Percentiles rank a stretch among this genome's conserved stretches.
These are phyloP conservation scores for Damaliscus lunatus DNA, from an alignment of 2,113 vertebrate species.

Conservation along the genomic window DNA sequence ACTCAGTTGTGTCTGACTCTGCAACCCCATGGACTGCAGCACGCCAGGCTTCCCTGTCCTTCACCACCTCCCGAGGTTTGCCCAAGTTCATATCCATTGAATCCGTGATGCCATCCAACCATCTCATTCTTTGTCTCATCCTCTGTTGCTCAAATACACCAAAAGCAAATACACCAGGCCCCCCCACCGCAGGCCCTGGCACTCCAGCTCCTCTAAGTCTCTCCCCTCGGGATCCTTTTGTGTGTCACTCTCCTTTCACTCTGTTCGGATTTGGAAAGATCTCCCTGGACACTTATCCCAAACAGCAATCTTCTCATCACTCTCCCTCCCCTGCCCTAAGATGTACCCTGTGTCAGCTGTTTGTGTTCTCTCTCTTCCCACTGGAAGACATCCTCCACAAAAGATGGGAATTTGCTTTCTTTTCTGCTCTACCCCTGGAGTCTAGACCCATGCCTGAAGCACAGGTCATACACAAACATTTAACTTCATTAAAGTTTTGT, in stretches of 20 bases:
- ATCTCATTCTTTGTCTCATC: not conserved
- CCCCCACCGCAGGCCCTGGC: not conserved
- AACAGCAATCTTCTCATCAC: not conserved
- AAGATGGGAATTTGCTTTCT: not conserved
- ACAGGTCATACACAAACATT: not conserved
- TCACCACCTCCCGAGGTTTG: not conserved
- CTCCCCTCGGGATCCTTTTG: not conserved
- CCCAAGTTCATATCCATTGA: not conserved
- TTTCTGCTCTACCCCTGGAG: not conserved
- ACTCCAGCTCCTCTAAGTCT: no score
- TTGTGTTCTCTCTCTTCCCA: not conserved
- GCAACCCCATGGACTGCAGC: not conserved
- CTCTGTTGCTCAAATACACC: not conserved
- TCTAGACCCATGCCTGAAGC: not conserved
- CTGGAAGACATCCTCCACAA: not conserved
- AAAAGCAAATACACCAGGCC: no score
- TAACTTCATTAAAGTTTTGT: not conserved
- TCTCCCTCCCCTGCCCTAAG: not conserved
- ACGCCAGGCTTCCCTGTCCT: not conserved
- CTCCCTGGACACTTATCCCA: not conserved
- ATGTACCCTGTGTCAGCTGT: not conserved
- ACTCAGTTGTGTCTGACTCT: not conserved
- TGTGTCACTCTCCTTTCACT: not conserved
- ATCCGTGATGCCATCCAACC: not conserved
- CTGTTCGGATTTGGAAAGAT: not conserved